phyloP scores from a whole-genome alignment of 2,797 vertebrate species.

The Ibycter americanus region DNA sequence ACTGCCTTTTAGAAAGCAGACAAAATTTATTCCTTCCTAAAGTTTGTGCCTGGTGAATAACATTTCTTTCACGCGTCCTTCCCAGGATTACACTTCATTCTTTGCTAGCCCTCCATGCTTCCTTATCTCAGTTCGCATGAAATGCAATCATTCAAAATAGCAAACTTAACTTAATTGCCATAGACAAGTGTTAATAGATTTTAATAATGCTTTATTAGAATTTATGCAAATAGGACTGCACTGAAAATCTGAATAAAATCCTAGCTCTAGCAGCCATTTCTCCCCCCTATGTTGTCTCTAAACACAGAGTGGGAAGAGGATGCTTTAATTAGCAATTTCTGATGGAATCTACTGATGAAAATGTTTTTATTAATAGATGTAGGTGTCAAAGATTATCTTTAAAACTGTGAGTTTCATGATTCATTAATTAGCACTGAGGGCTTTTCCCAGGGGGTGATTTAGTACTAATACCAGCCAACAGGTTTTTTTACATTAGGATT shows the following conservation, averaged over 20 bases:
- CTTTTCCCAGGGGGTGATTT: conserved; percentile 51
- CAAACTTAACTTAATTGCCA: conserved; percentile 79
- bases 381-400: conserved; percentile 74
- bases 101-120: conserved; percentile 45
- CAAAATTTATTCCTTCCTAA: conserved; percentile 56
- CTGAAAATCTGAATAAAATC: conserved; percentile 75
- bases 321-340: conserved; percentile 73
- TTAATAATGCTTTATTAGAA: conserved; percentile 81
- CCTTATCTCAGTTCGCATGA: conserved; percentile 69
- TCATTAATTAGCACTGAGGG: conserved; percentile 69
- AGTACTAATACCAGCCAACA: conserved; percentile 30
- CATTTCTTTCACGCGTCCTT: background rate
- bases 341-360: conserved; percentile 71
- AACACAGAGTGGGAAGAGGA: conserved; percentile 25
- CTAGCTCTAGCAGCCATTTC: conserved; percentile 47
- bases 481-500: conserved; percentile 25
- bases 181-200: conserved; percentile 85
- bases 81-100: conserved; percentile 52
- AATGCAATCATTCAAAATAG: conserved; percentile 73
- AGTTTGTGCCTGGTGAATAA: conserved; percentile 16
- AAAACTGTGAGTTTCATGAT: conserved; percentile 69
- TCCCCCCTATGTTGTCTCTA: conserved; percentile 46
- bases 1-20: conserved; percentile 42
- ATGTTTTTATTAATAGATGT: conserved; percentile 63
- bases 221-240: conserved; percentile 78